Evolutionary conservation across 2,113 vertebrate species (phyloP), one percentile per base, ranked within the genome.

Genomic region (Myrmophylax atrothorax): DNA sequence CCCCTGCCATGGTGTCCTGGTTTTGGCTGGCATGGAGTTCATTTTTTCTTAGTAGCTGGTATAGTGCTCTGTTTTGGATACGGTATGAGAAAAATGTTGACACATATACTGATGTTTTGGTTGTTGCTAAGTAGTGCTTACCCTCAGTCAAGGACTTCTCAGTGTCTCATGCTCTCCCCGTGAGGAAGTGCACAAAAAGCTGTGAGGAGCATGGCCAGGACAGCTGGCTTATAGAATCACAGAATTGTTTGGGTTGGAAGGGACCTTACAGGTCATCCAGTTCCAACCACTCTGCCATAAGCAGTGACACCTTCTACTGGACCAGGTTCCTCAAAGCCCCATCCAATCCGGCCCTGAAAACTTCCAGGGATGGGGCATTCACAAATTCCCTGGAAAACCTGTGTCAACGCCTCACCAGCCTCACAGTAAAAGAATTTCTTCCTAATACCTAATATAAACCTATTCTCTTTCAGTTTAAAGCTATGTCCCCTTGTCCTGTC

Each of bases 101-200:
- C 38, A 63, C 38, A 63, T 77, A 77, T 64, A 69, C 40, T 35
- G 63, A 55, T 90, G 87, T 90, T 90, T 84, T 84, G 63, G 63
- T 84, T 76, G 79, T 90, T 90, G 87, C 87, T 90, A 90, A 49
- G 87, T 77, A 77, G 49, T 63, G 55, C 72, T 90, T 83, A 90
- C 79, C 63, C 79, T 83, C 24, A 77, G 87, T 90, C 87, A 84
- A 90, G 87, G 79, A 84, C 87, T 90, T 90, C 63, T 83, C 63
- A 33, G 79, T 63, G 79, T 47, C 47, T 84, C 56, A 49, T 84
- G 72, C 63, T 90, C 63, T 77, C 49, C 63, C 63, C 56, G 56
- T 37, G 72, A 77, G 87, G 79, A 84, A 90, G 63, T 63, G 56
- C 40, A 63, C 0, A 0, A 55, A 84, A 77, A 69, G 31, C 40